A percentile compares a stretch with the other conserved stretches of the same genome.
Evolutionary conservation across 2,797 vertebrate genomes (phyloP).

Genomic region (Hypotaenidia okinawae): DNA sequence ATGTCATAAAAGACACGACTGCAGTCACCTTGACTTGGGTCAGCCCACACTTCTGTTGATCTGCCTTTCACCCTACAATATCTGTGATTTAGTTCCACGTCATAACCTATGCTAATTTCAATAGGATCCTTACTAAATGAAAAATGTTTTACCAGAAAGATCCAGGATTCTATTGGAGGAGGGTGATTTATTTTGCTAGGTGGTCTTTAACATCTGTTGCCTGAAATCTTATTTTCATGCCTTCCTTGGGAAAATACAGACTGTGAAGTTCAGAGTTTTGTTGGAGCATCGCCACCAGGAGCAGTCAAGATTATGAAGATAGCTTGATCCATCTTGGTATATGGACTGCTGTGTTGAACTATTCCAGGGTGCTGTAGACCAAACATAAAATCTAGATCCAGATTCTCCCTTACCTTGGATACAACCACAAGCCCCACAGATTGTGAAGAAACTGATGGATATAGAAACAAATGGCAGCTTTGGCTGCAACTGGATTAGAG

Average conservation of each 20-base stretch:
- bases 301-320: neutral
- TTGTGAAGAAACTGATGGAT: accelerated
- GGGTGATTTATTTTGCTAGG: neutral
- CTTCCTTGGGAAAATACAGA: neutral
- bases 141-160: neutral
- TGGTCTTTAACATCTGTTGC: neutral
- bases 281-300: neutral
- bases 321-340: neutral
- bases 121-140: neutral
- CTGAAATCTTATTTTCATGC: neutral
- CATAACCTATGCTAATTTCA: neutral
- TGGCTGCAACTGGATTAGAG: neutral
- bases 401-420: neutral
- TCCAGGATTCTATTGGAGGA: neutral
- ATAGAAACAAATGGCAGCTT: neutral
- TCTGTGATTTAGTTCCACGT: neutral
- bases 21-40: neutral
- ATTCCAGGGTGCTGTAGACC: accelerated
- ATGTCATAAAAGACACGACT: neutral
- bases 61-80: neutral
- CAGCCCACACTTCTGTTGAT: neutral
- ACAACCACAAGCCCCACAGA: accelerated
- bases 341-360: neutral
- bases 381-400: neutral
- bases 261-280: neutral